A percentile compares a stretch with the other conserved stretches of the same genome.
Conservation (phyloP, 2,888 invertebrate genomes). For the Drosophila tanythrix region DNA sequence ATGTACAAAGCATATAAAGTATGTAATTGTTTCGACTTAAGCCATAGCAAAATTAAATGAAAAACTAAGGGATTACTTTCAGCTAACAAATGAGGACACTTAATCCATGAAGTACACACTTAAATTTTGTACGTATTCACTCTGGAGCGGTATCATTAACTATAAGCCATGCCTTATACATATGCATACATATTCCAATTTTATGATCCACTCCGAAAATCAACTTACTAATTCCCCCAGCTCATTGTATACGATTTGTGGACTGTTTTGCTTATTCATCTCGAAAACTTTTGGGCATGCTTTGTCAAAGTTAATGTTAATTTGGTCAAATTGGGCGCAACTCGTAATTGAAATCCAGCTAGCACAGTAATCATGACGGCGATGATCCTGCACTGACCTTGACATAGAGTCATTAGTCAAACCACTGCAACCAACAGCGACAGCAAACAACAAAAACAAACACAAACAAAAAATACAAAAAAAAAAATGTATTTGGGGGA, state of each 20-base stretch:
- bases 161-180: not conserved
- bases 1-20: not conserved
- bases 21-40: not conserved
- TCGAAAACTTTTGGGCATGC: constrained; percentile 41
- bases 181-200: constrained; percentile 25
- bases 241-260: constrained; percentile 19
- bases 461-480: constrained; percentile 27
- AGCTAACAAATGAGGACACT: not conserved
- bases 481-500: constrained; percentile 14
- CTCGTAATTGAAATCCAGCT: constrained; percentile 70
- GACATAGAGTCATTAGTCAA: constrained; percentile 72
- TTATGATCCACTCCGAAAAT: constrained; percentile 14
- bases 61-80: not conserved
- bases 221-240: constrained; percentile 4
- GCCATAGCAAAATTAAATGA: not conserved
- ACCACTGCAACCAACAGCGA: constrained; percentile 47
- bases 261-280: not conserved
- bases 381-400: constrained; percentile 65
- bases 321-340: constrained; percentile 70
- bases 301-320: constrained; percentile 74
- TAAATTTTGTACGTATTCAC: not conserved
- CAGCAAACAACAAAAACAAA: constrained; percentile 11
- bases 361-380: constrained; percentile 43
- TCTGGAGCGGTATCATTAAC: not conserved
- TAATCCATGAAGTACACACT: not conserved